Conservation (phyloP, 2,797 vertebrate species). For the Sebastes trivittatus region DNA sequence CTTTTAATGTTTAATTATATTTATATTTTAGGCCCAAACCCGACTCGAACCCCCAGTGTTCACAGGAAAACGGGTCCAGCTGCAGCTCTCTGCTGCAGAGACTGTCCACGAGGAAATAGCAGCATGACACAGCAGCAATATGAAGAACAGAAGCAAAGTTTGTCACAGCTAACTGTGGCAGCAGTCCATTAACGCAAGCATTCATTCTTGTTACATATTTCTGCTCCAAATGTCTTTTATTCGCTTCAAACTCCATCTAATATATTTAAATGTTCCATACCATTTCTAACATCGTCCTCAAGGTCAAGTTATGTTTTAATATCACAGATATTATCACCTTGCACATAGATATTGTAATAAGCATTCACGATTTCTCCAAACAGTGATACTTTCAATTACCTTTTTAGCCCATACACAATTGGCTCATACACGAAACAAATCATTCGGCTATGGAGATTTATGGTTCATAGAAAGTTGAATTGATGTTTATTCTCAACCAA, state of each 20-base stretch:
- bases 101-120: slow-evolving; percentile 44
- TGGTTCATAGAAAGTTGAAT: slow-evolving; percentile 61
- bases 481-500: slow-evolving; percentile 71
- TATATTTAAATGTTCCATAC: not conserved
- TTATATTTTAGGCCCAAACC: slow-evolving; percentile 16
- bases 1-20: slow-evolving; percentile 34
- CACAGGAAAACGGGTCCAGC: slow-evolving; percentile 27
- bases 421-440: slow-evolving; percentile 55
- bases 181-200: slow-evolving; percentile 45
- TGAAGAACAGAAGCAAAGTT: slow-evolving; percentile 58
- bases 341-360: not conserved
- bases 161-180: slow-evolving; percentile 57
- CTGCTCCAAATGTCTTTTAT: slow-evolving; percentile 12
- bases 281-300: slow-evolving; percentile 10
- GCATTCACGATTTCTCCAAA: not conserved
- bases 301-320: slow-evolving; percentile 44
- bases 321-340: slow-evolving; percentile 23
- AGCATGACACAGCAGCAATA: slow-evolving; percentile 69
- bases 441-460: slow-evolving; percentile 53
- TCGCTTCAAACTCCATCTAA: slow-evolving; percentile 1
- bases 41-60: slow-evolving; percentile 11
- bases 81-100: slow-evolving; percentile 56
- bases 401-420: slow-evolving; percentile 37
- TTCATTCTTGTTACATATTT: slow-evolving; percentile 31
- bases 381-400: slow-evolving; percentile 40